Evolutionary conservation across 2,113 vertebrate species (phyloP).

Genomic region (Puma concolor): DNA sequence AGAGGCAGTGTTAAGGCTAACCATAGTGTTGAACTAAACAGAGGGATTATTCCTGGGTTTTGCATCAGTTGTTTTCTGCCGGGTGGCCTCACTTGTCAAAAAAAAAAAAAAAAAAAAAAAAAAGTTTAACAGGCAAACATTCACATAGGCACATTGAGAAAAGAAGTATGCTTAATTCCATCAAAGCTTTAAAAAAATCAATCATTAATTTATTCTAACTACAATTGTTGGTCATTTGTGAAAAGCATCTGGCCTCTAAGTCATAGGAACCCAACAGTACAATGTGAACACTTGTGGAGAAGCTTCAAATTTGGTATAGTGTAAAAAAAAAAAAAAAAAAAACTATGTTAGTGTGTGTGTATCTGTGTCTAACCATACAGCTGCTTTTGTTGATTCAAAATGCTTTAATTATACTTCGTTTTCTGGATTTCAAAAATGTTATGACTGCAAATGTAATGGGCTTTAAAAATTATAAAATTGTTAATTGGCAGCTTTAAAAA

Average conservation of each 20-base stretch:
- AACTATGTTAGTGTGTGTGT: not conserved
- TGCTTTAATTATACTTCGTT: slow-evolving; percentile 63
- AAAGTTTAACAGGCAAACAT: slow-evolving; percentile 94
- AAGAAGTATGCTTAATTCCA: slow-evolving; percentile 99
- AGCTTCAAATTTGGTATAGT: slow-evolving; percentile 62
- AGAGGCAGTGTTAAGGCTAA: slow-evolving; percentile 99
- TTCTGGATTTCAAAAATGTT: slow-evolving; percentile 68
- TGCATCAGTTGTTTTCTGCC: slow-evolving; percentile 99
- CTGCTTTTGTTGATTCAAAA: not conserved
- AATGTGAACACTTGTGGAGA: slow-evolving; percentile 78
- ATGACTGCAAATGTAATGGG: slow-evolving; percentile 77
- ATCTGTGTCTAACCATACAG: not conserved
- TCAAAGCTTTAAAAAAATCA: slow-evolving; percentile 99
- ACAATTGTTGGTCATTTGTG: slow-evolving; percentile 95
- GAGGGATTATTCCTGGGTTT: slow-evolving; percentile 98
- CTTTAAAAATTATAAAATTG: slow-evolving; percentile 82
- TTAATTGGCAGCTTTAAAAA: slow-evolving; percentile 83
- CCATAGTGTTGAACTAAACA: slow-evolving; percentile 97
- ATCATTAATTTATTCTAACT: slow-evolving; percentile 98
- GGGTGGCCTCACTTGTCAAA: slow-evolving; percentile 99
- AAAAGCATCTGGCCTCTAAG: slow-evolving; percentile 95
- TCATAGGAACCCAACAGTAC: slow-evolving; percentile 86
- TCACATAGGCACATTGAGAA: slow-evolving; percentile 95
- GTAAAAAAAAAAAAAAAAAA: slow-evolving; percentile 69
- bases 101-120: slow-evolving; percentile 79